Evolutionary conservation across 1,140 invertebrate species (phyloP).

Genomic region (Drosophila nikananu): DNA sequence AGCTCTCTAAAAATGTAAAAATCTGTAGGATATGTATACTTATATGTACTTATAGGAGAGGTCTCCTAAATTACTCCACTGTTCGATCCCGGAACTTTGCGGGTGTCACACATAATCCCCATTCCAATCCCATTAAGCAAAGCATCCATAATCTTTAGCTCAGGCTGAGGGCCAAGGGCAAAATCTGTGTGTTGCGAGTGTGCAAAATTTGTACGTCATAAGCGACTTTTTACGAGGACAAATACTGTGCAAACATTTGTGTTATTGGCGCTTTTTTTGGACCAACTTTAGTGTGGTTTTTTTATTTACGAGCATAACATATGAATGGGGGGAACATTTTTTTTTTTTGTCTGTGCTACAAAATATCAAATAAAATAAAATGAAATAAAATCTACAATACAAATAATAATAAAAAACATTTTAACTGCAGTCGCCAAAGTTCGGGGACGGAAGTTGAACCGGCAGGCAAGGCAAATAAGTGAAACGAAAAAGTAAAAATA

Average conservation of each 20-base stretch:
- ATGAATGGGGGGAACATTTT: not conserved
- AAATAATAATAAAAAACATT: slow-evolving; percentile 1
- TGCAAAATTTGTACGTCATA: slow-evolving; percentile 24
- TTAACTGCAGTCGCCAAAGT: slow-evolving; percentile 42
- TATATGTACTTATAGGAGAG: too few species aligned
- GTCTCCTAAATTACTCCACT: not conserved
- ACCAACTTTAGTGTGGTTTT: slow-evolving; percentile 15
- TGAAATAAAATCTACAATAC: slow-evolving; percentile 7
- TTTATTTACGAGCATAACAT: slow-evolving; percentile 8
- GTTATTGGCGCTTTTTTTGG: slow-evolving; percentile 23
- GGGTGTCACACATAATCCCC: slow-evolving; percentile 16
- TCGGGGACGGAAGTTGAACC: slow-evolving; percentile 53
- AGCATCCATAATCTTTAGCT: slow-evolving; percentile 32
- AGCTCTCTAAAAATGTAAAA: not conserved
- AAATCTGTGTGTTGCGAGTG: slow-evolving; percentile 6
- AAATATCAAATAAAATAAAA: slow-evolving; percentile 29
- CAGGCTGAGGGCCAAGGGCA: slow-evolving; percentile 33
- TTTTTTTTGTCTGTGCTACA: not conserved
- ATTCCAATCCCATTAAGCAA: slow-evolving; percentile 26
- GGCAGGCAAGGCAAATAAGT: slow-evolving; percentile 17
- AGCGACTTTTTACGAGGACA: slow-evolving; percentile 21
- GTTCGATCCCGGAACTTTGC: slow-evolving; percentile 15
- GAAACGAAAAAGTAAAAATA: slow-evolving; percentile 47
- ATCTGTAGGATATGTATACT: not conserved
- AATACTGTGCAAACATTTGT: slow-evolving; percentile 29